A percentile compares a stretch with the other conserved stretches of the same genome.
Evolutionary conservation across 1,140 invertebrate species (phyloP).

Genomic region (Ectropis grisescens): DNA sequence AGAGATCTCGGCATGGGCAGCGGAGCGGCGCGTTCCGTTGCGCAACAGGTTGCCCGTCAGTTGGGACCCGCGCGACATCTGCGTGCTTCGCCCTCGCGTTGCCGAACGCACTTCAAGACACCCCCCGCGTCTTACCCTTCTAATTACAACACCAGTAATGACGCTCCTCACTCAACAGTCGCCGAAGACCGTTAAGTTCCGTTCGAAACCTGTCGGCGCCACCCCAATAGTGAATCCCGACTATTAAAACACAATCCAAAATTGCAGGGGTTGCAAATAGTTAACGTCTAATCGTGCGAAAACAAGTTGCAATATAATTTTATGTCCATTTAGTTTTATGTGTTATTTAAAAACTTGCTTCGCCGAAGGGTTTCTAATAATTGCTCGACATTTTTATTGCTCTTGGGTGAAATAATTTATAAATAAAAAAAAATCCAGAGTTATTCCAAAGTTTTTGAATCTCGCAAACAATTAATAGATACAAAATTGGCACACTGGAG

Average conservation of each 20-base stretch:
- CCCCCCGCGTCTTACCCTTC: slow-evolving; percentile 54
- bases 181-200: slow-evolving; percentile 56
- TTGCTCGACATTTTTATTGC: no score
- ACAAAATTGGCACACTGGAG: no score
- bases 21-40: slow-evolving; percentile 56
- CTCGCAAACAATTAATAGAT: no score
- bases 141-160: slow-evolving; percentile 42
- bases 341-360: slow-evolving; percentile 18
- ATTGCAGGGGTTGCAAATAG: slow-evolving; percentile 62
- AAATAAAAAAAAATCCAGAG: no score
- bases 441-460: no score
- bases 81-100: slow-evolving; percentile 25
- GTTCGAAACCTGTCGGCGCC: slow-evolving; percentile 47
- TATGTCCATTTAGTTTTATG: slow-evolving; percentile 17
- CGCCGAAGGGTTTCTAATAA: no score
- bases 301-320: slow-evolving; percentile 38
- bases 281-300: slow-evolving; percentile 37
- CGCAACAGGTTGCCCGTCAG: slow-evolving; percentile 61
- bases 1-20: slow-evolving; percentile 36
- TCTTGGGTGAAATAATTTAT: no score
- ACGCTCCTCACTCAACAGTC: slow-evolving; percentile 44
- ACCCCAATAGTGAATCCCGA: slow-evolving; percentile 27
- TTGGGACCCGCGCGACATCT: slow-evolving; percentile 41
- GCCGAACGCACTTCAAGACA: slow-evolving; percentile 14
- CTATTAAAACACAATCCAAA: slow-evolving; percentile 38